Percentiles rank a stretch among this genome's conserved stretches.
These are phyloP conservation scores for Thermophis baileyi DNA, from an alignment of 2,113 vertebrate genomes.

Conservation along the genomic window DNA sequence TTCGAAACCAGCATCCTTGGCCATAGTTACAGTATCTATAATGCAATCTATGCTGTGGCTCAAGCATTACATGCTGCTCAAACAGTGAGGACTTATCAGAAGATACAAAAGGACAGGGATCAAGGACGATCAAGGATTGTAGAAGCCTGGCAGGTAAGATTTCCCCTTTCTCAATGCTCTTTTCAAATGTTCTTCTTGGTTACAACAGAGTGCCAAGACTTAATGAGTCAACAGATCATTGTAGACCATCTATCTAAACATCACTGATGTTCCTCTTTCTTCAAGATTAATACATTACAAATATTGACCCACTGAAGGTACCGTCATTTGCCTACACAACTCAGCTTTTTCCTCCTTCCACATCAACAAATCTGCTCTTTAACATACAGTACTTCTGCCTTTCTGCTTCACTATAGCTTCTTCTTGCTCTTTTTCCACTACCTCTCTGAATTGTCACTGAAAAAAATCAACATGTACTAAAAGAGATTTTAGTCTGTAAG, in stretches of 20 bases:
- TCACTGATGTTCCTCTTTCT: neutral
- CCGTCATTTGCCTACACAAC: too few species aligned
- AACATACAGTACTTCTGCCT: too few species aligned
- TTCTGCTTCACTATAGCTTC: neutral
- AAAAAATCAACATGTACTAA: neutral
- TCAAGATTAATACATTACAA: neutral
- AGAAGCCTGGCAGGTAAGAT: neutral
- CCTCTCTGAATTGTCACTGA: neutral
- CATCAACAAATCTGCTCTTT: too few species aligned
- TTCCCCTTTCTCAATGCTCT: neutral
- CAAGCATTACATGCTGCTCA: neutral
- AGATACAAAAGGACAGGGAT: neutral
- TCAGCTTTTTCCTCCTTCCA: too few species aligned
- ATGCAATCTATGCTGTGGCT: neutral
- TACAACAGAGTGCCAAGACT: neutral
- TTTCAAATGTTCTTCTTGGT: neutral
- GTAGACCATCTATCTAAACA: neutral
- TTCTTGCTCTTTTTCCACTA: neutral
- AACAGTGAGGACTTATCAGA: neutral
- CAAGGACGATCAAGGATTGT: too few species aligned
- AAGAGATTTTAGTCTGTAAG: too few species aligned
- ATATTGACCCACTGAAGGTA: neutral
- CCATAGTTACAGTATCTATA: neutral
- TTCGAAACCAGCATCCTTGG: neutral
- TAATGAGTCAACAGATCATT: neutral